Conservation (phyloP, 2,888 invertebrate species). For the Operophtera brumata region DNA sequence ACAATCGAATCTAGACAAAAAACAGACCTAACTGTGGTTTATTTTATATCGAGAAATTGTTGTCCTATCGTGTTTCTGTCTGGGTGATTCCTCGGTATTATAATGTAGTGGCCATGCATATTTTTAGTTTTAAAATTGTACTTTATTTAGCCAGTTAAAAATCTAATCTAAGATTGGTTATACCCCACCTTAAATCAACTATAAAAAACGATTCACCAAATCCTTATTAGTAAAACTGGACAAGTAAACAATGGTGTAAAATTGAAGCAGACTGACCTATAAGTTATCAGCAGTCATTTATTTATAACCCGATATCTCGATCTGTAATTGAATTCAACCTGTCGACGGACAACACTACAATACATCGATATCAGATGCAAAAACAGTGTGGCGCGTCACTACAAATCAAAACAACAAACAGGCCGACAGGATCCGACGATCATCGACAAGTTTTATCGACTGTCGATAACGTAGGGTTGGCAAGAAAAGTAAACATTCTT, state of each 20-base stretch:
- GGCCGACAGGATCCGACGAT: conserved; percentile 73
- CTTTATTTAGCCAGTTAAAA: too few species aligned
- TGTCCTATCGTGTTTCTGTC: too few species aligned
- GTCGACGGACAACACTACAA: conserved; percentile 38
- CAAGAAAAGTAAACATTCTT: not conserved
- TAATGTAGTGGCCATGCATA: too few species aligned
- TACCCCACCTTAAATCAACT: too few species aligned
- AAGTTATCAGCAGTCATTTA: conserved; percentile 9
- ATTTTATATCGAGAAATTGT: too few species aligned
- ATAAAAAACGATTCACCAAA: too few species aligned
- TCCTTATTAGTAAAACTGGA: too few species aligned
- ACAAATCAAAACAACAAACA: conserved; percentile 74
- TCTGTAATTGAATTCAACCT: conserved; percentile 32
- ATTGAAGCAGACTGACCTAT: not conserved
- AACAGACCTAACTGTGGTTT: too few species aligned
- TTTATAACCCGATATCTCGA: conserved; percentile 18
- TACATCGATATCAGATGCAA: conserved; percentile 54
- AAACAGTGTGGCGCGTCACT: conserved; percentile 57
- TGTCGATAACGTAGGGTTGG: conserved; percentile 21
- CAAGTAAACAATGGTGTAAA: too few species aligned
- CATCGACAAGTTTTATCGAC: conserved; percentile 64
- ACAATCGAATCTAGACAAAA: too few species aligned
- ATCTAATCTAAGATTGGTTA: not conserved
- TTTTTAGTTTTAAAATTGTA: too few species aligned
- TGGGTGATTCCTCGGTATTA: too few species aligned